Base-by-base conservation (phyloP, 2,113 vertebrate species). In the Cyrtonyx montezumae region DNA sequence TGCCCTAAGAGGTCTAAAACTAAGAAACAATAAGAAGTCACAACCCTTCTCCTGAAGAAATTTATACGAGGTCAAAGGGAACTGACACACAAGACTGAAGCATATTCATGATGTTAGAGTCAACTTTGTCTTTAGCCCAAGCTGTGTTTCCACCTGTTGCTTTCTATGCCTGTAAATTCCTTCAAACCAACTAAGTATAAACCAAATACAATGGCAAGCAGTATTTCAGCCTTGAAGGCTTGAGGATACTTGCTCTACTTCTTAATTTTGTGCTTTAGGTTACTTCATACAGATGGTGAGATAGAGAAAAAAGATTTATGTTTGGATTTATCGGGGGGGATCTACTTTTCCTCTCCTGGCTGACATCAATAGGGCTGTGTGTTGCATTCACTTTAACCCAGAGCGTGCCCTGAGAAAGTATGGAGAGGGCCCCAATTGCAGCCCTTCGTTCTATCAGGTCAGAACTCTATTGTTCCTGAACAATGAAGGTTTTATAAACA, bases 401-500 rank as follows among this genome's bases (percentile, higher is more conserved):
- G 91, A 94, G 40, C 56, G 65, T 82, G 80, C 87, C 91, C 89
- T 96, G 94, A 96, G 96, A 95, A 95, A 95, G 95, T 93, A 68
- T 1, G 1, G 79, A 90, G 76, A 92, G 53, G 76, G 79, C 79
- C 65, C 51, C 36, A 85, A 45, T 78, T 83, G 93, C 87, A 65
- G 26, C 74, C 85, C 91, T 94, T 91, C 76, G 65, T 88, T 90
- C 2, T 0, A 91, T 68, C 82, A 91, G 96, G 91, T 94, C 95
- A 96, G 87, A 84, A 48, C 65, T 90, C 73, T 80, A 91, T 96
- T 96, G 93, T 95, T 90, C 82, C 80, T 80, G 30, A 90, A 96
- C 93, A 96, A 95, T 88, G 66, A 88, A 55, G 79, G 91, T 87
- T 96, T 91, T 94, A 90, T 84, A 94, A 96, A 95, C 90, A 92